Evolutionary conservation across 2,888 invertebrate genomes (phyloP).

Genomic region (Odontocolon sp.): DNA sequence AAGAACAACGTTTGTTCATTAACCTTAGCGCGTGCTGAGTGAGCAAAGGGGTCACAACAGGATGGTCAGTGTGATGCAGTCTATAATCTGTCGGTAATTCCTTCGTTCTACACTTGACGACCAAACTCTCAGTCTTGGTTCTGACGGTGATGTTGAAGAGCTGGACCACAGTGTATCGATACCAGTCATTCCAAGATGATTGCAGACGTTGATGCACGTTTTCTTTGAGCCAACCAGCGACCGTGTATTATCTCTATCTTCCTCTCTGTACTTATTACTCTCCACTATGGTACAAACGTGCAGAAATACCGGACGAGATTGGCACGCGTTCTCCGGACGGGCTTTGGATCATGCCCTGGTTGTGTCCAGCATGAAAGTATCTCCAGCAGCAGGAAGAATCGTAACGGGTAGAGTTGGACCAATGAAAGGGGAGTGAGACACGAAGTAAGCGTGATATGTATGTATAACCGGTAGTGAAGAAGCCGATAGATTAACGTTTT

Average conservation of each 20-base stretch:
- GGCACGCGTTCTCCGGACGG: slow-evolving; percentile 63
- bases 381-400: slow-evolving; percentile 8
- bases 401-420: neutral
- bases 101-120: slow-evolving; percentile 35
- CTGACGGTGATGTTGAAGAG: slow-evolving; percentile 8
- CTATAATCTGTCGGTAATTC: slow-evolving; percentile 43
- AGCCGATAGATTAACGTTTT: slow-evolving; percentile 76
- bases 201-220: slow-evolving; percentile 51
- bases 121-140: slow-evolving; percentile 26
- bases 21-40: too few species aligned
- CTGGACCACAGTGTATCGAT: slow-evolving; percentile 43
- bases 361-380: slow-evolving; percentile 29
- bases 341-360: neutral
- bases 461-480: slow-evolving; percentile 74
- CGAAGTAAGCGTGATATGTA: slow-evolving; percentile 45
- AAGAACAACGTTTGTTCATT: too few species aligned
- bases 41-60: too few species aligned
- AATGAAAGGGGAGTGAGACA: slow-evolving; percentile 45
- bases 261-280: slow-evolving; percentile 18
- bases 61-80: too few species aligned
- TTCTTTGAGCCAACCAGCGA: slow-evolving; percentile 23
- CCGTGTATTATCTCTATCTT: slow-evolving; percentile 22
- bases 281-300: neutral
- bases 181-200: slow-evolving; percentile 56
- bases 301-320: slow-evolving; percentile 52